Evolutionary conservation across 2,113 vertebrate genomes (phyloP), one percentile per base, ranked within the genome.

Genomic region (Triplophysa tibetana): DNA sequence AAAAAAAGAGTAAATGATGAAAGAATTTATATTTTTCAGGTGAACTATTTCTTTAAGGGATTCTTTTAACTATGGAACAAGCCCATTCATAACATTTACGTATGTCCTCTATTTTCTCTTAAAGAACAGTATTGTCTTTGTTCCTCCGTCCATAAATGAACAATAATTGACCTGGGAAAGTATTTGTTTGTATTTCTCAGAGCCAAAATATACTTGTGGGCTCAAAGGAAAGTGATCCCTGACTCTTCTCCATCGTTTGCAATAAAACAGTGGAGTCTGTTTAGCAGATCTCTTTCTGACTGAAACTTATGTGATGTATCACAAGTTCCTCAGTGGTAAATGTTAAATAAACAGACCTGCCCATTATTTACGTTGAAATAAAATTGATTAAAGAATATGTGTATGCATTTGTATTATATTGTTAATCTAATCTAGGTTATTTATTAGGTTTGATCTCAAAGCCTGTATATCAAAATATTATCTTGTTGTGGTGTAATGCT

Each of bases 61-160:
- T 29, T 29, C 29, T 77, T 67, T 70, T 75, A 66, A 68, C 60
- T 52, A 29, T 5, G 56, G 48, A 81, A 81, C 41, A 79, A 43
- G 33, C 74, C 60, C 38, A 64, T 66, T 68, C 62, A 81, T 50
- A 70, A 52, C 43, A 81, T 70, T 78, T 66, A 56, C 70, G 43
- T 79, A 60, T 54, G 72, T 80, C 43, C 48, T 41, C 13, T 58
- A 70, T 54, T 17, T 81, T 75, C 75, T 79, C 41, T 41, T 58
- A 64, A 84, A 75, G 66, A 52, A 74, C 58, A 56, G 41, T 63
- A 48, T 24, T 23, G 80, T 66, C 48, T 29, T 43, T 66, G 58
- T 63, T 10, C 3, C 29, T 24, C n/a, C 16, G 2, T 43, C 29
- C 19, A 29, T 24, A 58, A 21, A 69, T 78, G 26, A 75, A 61